Evolutionary conservation across 2,888 invertebrate species (phyloP).

Genomic region (Chrysolina americana): DNA sequence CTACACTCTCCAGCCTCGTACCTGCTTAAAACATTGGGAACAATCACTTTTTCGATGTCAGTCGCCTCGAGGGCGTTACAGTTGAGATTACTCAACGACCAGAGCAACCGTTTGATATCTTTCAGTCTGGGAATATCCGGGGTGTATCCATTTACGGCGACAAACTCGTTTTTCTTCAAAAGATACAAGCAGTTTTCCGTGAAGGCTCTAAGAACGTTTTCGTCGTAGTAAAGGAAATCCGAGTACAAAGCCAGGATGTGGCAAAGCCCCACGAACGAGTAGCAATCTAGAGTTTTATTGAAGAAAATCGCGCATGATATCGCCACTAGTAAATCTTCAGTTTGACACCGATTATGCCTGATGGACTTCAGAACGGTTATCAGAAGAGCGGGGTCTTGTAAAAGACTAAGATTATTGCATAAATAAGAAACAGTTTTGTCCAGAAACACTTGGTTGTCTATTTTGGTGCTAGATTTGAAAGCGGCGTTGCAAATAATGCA

Average conservation of each 20-base stretch:
- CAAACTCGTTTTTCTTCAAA: conserved; percentile 53
- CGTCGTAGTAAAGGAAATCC: conserved; percentile 65
- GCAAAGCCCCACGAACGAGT: conserved; percentile 64
- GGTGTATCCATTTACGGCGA: conserved; percentile 50
- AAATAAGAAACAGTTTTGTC: conserved; percentile 61
- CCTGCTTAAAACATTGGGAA: conserved; percentile 60
- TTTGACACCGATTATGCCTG: conserved; percentile 64
- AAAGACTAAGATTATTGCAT: conserved; percentile 62
- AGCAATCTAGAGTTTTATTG: conserved; percentile 62
- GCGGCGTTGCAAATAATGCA: conserved; percentile 67
- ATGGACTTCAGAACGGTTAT: conserved; percentile 68
- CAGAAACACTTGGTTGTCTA: conserved; percentile 60
- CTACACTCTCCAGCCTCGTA: conserved; percentile 58
- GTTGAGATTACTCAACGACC: conserved; percentile 65
- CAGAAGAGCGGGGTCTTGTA: conserved; percentile 67
- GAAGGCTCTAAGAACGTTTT: conserved; percentile 60
- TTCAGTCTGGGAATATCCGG: conserved; percentile 63
- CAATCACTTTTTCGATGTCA: conserved; percentile 60
- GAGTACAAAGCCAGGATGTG: conserved; percentile 69
- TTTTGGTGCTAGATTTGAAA: conserved; percentile 67
- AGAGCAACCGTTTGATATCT: conserved; percentile 69
- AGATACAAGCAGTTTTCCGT: conserved; percentile 59
- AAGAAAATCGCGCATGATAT: conserved; percentile 66
- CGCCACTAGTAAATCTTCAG: conserved; percentile 64
- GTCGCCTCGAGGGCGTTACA: conserved; percentile 55